Base-by-base conservation (phyloP, 2,797 vertebrate genomes). In the Myoxocephalus aenaeus region DNA sequence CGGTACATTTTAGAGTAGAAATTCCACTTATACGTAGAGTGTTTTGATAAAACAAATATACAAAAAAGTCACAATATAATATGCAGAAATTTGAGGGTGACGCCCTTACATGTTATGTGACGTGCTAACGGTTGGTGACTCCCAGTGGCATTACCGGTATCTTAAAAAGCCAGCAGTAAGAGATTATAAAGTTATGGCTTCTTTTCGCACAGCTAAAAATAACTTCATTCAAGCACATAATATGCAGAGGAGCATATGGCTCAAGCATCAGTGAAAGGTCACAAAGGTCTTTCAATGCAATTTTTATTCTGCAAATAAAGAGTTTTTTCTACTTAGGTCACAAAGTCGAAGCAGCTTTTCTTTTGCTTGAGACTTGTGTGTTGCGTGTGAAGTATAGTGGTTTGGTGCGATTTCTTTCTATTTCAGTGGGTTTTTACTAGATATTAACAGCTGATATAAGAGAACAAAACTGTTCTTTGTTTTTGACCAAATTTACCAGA, bases 121-220 rank as follows among this genome's bases (percentile, higher is more conserved):
- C 12, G 38, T 0, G 3, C 18, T 9, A 5, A 65, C 20, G 22
- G 48, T 42, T 74, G 51, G 17, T 44, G 34, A 68, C 25, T 51
- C 5, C 4, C n/a, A 15, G 54, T 12, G 34, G 34, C 10, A 2
- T 66, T 73, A n/a, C n/a, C n/a, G n/a, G n/a, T n/a, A 50, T 64
- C 51, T 51, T 64, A 54, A 53, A 59, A 51, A 36, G 44, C 34
- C 59, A 72, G 63, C 63, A 25, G 48, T 32, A 32, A 32, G 32
- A 32, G 32, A 32, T 32, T 32, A 32, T 32, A 5, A 32, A 32
- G 32, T 32, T 32, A 32, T 32, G 32, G 32, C 32, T 32, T 32
- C 32, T 32, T 32, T 50, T 36, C 8, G 40, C 29, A 42, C 20
- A 57, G 29, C 14, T 25, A 62, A 27, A 50, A 67, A 40, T 2